A percentile compares a stretch with the other conserved stretches of the same genome.
phyloP scores from a whole-genome alignment of 2,888 invertebrate species.

The Parapristionchus giblindavisi region DNA sequence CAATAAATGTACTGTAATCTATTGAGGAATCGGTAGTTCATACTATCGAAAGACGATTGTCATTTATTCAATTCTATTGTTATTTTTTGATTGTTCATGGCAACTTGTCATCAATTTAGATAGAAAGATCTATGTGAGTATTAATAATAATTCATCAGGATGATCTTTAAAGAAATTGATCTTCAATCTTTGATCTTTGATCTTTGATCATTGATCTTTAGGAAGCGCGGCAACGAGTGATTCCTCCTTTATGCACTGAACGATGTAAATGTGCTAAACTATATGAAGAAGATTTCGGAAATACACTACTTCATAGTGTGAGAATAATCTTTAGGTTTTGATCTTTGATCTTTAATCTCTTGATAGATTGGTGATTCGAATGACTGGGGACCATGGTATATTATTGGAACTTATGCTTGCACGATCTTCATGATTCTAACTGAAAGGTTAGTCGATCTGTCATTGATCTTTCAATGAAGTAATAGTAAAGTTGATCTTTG shows the following conservation, averaged over 20 bases:
- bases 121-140: not conserved
- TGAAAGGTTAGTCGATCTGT: too few relatives aligned
- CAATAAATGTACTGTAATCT: not conserved
- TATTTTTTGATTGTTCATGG: conserved; percentile 19
- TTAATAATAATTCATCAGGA: too few relatives aligned
- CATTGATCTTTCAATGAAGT: not conserved
- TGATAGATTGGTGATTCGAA: too few relatives aligned
- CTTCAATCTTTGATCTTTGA: not conserved
- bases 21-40: not conserved
- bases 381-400: too few relatives aligned
- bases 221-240: not conserved
- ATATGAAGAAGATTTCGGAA: too few relatives aligned
- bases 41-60: conserved; percentile 1
- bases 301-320: too few relatives aligned
- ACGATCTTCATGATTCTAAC: too few relatives aligned
- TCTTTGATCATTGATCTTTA: conserved; percentile 5
- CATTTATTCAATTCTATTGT: conserved; percentile 24
- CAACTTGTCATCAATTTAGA: conserved; percentile 7
- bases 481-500: conserved; percentile 9
- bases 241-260: too few relatives aligned
- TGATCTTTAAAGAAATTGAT: not conserved
- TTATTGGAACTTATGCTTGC: too few relatives aligned
- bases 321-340: too few relatives aligned
- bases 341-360: not conserved
- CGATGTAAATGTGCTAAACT: too few relatives aligned